Evolutionary conservation across 1,140 invertebrate genomes (phyloP), one percentile per base, ranked within the genome.

Genomic region (Thaumetopoea pityocampa): DNA sequence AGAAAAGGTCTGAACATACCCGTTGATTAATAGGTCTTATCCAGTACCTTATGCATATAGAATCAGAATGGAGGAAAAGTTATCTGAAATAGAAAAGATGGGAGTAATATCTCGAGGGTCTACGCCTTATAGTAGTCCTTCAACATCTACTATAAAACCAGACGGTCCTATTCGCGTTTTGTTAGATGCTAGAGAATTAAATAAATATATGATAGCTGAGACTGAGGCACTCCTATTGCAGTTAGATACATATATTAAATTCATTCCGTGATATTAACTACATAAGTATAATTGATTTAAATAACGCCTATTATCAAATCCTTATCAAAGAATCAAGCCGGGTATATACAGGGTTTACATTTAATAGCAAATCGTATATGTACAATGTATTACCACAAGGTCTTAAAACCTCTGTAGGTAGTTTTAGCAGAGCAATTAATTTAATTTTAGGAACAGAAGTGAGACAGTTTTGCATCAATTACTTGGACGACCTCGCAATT

Each of bases 271-370:
- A 43, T 1, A 35, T 27, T 4, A 54, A 60, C n/a, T 67, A 29
- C 36, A 55, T 78, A 16, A 61, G 61, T 4, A 50, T 51, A 4
- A 42, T 77, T 1, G 73, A 78, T 42, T 35, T 79, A 17, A 59
- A 52, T 7, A 60, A 57, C 24, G 62, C 59, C 0, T 82, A 82
- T 36, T 78, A 72, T 50, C 74, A 77, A 44, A 60, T 78, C 6
- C 52, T 59, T 0, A 35, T 78, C 8, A 33, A 22, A 22, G 34
- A 63, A 1, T 61, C 58, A 17, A 42, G 35, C 6, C n/a, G n/a
- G n/a, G 50, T 65, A 17, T 74, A 64, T 36, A 78, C 73, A 1
- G 62, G 62, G 0, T 81, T 76, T 45, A 22, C 57, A 3, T 61
- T 65, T 44, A 51, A 70, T 28, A 46, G 51, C 0, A 47, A 52